phyloP scores from a whole-genome alignment of 1,140 invertebrate genomes.

The Notospermus geniculatus region DNA sequence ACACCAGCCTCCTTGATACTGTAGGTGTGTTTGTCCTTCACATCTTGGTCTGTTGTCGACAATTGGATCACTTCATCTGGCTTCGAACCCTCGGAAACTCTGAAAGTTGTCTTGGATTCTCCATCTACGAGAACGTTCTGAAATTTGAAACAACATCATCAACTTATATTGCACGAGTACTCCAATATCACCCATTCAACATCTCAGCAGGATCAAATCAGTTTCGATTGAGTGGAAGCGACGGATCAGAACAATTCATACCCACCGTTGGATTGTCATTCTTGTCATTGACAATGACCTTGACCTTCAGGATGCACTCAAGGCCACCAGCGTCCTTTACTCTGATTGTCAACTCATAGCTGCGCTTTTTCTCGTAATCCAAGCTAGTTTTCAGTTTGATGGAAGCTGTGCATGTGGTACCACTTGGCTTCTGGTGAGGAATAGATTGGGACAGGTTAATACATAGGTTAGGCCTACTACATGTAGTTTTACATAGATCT shows the following conservation, averaged over 20 bases:
- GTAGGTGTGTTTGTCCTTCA: conserved; percentile 23
- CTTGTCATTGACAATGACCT: conserved; percentile 6
- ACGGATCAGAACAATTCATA: no score
- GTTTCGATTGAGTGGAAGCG: no score
- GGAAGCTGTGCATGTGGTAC: neutral
- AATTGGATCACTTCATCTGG: conserved; percentile 14
- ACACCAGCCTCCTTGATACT: conserved; percentile 16
- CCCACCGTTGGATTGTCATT: conserved; percentile 6
- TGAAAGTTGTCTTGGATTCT: conserved; percentile 10
- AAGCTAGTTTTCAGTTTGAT: conserved; percentile 15
- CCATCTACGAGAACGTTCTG: conserved; percentile 31
- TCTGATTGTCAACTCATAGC: conserved; percentile 16
- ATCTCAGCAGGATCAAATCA: no score
- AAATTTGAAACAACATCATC: conserved; percentile 1
- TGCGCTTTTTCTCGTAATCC: conserved; percentile 24
- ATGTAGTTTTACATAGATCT: no score
- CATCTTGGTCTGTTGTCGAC: conserved; percentile 29
- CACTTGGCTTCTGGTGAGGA: neutral
- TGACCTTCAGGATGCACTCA: neutral
- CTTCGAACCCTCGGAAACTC: conserved; percentile 24
- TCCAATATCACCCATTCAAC: no score
- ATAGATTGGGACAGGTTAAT: no score
- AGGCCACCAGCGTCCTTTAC: conserved; percentile 4
- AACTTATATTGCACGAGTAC: no score
- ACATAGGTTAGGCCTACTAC: no score